Conservation (phyloP, 2,888 invertebrate genomes). For the Agrochola lota region DNA sequence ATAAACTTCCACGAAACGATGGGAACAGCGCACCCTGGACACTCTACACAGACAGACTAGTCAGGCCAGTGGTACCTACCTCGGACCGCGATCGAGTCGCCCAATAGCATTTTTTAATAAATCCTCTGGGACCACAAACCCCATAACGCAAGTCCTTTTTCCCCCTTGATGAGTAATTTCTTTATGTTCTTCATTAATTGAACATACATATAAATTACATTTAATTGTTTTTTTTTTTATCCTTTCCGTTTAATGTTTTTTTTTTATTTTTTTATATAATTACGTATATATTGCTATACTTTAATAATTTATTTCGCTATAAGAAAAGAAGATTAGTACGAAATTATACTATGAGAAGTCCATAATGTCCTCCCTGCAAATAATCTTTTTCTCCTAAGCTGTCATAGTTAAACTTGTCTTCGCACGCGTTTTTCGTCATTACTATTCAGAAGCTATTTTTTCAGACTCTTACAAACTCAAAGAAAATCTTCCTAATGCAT, state of each 20-base stretch:
- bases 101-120: neutral
- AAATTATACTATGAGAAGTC: slow-evolving; percentile 3
- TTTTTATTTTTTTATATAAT: too few relatives aligned
- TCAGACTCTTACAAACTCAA: slow-evolving; percentile 42
- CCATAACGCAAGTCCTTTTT: neutral
- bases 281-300: neutral
- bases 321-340: neutral
- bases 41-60: neutral
- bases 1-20: neutral
- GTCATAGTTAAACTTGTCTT: slow-evolving; percentile 33
- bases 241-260: too few relatives aligned
- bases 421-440: slow-evolving; percentile 24
- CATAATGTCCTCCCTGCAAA: neutral
- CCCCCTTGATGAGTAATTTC: neutral
- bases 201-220: too few relatives aligned
- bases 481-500: slow-evolving; percentile 64
- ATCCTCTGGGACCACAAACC: neutral
- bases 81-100: neutral
- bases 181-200: neutral
- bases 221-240: too few relatives aligned
- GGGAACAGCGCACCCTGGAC: neutral
- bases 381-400: slow-evolving; percentile 26
- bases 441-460: slow-evolving; percentile 57
- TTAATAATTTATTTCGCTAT: too few relatives aligned
- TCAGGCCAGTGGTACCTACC: too few relatives aligned